Base-by-base conservation (phyloP, 2,113 vertebrate species). In the Hippoglossus stenolepis region DNA sequence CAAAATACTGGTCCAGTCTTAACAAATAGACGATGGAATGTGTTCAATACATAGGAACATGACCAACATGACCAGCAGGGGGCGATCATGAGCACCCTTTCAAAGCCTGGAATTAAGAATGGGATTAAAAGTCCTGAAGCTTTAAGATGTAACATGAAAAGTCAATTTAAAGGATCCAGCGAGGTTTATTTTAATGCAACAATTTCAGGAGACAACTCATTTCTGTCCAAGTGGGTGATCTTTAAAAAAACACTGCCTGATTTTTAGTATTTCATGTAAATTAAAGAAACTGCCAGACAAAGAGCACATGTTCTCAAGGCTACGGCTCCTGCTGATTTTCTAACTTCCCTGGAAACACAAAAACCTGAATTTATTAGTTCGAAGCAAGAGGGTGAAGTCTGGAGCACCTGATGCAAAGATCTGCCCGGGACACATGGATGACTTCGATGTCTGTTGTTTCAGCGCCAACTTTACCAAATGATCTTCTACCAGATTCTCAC, bases 171-270 rank as follows among this genome's bases (percentile, higher is more conserved):
- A 38, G 35, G 9, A 38, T 38, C 35, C 35, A 38, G 35, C 35
- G 1, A 7, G 6, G 10, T 51, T 1, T 24, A 23, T 17, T 51
- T 45, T 24, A 24, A 67, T 35, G 57, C 45, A 45, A 62, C 24
- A 14, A 15, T 65, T n/a, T 59, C 15, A 77, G 38, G 49, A 43
- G 45, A 26, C 23, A 45, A 28, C 8, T 0, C 4, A 3, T 1
- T 17, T 47, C 64, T 26, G 11, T 63, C 57, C n/a, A 6, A 58
- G 35, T 23, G 1, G 14, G 49, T 26, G 21, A 54, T 11, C 26
- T n/a, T 38, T 53, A 5, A 15, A 72, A 53, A 68, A 69, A 70
- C 78, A 81, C 78, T 81, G 78, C 83, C 74, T 54, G 15, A 60
- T 18, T 73, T 71, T 28, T 23, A 26, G 17, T 17, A 76, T 53